Conservation (phyloP, 2,797 vertebrate species). For the Carcharodon carcharias region DNA sequence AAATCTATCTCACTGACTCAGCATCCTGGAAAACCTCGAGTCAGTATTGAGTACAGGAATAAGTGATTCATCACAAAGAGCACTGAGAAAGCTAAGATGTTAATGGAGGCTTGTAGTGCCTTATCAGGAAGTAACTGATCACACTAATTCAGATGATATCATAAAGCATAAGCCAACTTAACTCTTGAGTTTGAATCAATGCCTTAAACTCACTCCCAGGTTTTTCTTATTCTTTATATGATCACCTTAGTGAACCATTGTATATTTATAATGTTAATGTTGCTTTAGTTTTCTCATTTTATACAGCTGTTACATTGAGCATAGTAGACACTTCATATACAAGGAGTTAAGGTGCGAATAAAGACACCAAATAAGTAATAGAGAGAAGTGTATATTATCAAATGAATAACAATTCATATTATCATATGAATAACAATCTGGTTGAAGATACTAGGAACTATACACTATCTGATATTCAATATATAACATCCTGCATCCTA, state of each 20-base stretch:
- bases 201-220: background rate
- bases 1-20: background rate
- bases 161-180: background rate
- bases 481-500: background rate
- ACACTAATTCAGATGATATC: background rate
- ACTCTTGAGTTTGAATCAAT: background rate
- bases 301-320: background rate
- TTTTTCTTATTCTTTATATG: background rate
- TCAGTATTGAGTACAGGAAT: slow-evolving; percentile 14
- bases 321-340: background rate
- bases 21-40: background rate
- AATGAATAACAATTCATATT: background rate
- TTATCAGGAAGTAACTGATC: background rate
- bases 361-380: background rate
- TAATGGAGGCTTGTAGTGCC: background rate
- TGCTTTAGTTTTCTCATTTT: background rate
- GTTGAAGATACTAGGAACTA: background rate
- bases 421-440: background rate
- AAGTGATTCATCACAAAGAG: background rate
- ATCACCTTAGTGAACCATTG: background rate
- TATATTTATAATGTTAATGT: background rate
- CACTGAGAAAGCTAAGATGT: background rate
- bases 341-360: background rate
- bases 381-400: background rate
- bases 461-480: background rate